These are phyloP conservation scores for Alviniconcha marisindica DNA, from an alignment of 1,140 invertebrate genomes.

Conservation along the genomic window DNA sequence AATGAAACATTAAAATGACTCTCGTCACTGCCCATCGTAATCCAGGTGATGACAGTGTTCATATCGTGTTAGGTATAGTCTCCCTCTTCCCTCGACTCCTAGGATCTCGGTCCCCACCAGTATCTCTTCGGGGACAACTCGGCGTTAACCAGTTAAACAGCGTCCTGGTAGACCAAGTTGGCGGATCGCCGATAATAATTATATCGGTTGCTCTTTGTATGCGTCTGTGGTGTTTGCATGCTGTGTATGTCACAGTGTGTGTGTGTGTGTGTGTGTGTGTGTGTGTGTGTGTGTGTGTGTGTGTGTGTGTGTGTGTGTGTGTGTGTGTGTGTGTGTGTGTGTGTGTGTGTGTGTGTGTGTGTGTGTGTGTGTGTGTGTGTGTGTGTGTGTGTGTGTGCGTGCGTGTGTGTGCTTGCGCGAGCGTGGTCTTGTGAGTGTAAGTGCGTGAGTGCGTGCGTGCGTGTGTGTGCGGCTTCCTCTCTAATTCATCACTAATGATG, in stretches of 20 bases:
- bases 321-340: constrained; percentile 31
- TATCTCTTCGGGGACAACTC: too few relatives aligned
- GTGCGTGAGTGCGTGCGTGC: background rate
- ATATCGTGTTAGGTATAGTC: too few relatives aligned
- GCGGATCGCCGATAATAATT: too few relatives aligned
- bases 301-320: constrained; percentile 26
- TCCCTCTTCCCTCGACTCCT: too few relatives aligned
- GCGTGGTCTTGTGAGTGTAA: background rate
- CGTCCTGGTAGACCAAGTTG: too few relatives aligned
- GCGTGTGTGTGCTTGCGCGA: background rate
- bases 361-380: constrained; percentile 19
- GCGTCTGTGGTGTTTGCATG: background rate
- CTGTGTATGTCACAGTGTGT: background rate
- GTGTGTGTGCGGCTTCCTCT: background rate
- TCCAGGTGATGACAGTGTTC: too few relatives aligned
- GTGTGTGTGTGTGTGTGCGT: constrained; percentile 8
- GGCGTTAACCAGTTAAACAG: too few relatives aligned
- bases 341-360: constrained; percentile 20
- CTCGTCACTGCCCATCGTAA: too few relatives aligned
- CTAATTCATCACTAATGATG: too few relatives aligned
- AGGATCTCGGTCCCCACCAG: too few relatives aligned
- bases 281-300: background rate
- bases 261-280: background rate
- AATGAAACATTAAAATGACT: too few relatives aligned
- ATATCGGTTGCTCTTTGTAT: too few relatives aligned